Evolutionary conservation across 2,888 invertebrate species (phyloP), one percentile per base, ranked within the genome.

Genomic region (Maniola hyperantus): DNA sequence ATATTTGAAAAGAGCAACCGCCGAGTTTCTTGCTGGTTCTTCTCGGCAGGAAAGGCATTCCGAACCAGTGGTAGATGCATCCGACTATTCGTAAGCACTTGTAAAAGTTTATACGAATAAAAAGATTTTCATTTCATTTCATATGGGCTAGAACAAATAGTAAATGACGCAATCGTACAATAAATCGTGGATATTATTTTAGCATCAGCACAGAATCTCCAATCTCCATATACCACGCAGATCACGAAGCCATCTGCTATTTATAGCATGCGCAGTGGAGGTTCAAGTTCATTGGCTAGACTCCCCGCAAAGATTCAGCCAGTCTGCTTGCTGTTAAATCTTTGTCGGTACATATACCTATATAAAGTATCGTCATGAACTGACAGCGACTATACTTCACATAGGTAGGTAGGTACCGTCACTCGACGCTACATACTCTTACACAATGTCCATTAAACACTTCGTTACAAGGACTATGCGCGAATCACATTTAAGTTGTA

Each of bases 211-310:
- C 67, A 67, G 58, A 53, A 70, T 70, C 70, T 70, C 65, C 69
- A 64, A 70, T 66, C 68, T 70, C 68, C 68, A 64, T 71, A 68
- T 69, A 65, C 66, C 70, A 64, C 64, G n/a, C n/a, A 60, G 70
- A 76, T 74, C 71, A 69, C 70, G 65, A 69, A 73, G 72, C 69
- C 64, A 63, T 51, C 6, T 64, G 72, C 74, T 88, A 88, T 84
- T 83, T 83, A 79, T 86, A 85, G 79, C 76, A 70, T 72, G 74
- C 79, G 76, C 82, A 82, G 88, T 82, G 89, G 88, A 85, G 90
- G 89, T 82, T 84, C 85, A 88, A 87, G 88, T 89, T 89, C 88
- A 88, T 85, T 83, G 83, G 80, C 83, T 85, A 85, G 77, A 82
- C 80, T 79, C 83, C 86, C 88, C 88, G 84, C 87, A 84, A 83